phyloP scores from a whole-genome alignment of 2,888 invertebrate genomes.

The Lagria hirta region DNA sequence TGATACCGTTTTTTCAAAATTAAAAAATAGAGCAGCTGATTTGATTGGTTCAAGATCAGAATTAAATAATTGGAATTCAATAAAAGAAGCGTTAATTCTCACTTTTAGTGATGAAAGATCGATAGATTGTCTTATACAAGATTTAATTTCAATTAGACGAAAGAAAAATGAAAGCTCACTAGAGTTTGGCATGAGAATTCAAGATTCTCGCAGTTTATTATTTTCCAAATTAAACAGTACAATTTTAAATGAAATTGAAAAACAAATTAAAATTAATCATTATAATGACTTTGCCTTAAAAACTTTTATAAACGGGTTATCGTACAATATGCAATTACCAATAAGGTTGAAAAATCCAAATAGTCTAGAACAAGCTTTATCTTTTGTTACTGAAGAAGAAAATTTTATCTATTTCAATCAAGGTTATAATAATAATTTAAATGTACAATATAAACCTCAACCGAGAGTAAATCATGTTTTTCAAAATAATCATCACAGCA shows the following conservation, averaged over 20 bases:
- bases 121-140: conserved; percentile 19
- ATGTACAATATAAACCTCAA: background rate
- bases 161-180: conserved; percentile 9
- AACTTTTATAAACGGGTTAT: conserved; percentile 17
- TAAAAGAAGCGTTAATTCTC: conserved; percentile 16
- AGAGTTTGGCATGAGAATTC: conserved; percentile 21
- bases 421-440: conserved; percentile 8
- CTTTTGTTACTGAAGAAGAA: conserved; percentile 21
- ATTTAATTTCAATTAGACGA: conserved; percentile 9
- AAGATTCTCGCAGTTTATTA: conserved; percentile 15
- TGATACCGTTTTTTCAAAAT: too few relatives aligned
- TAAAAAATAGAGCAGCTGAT: conserved; percentile 13
- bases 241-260: too few relatives aligned
- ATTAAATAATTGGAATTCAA: conserved; percentile 6
- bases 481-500: conserved; percentile 1
- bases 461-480: too few relatives aligned
- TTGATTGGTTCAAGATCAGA: conserved; percentile 16
- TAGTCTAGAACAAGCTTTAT: conserved; percentile 19
- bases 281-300: conserved; percentile 14
- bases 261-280: conserved; percentile 11
- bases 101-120: conserved; percentile 24
- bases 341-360: conserved; percentile 23
- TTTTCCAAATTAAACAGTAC: conserved; percentile 11
- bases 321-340: conserved; percentile 11
- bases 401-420: conserved; percentile 16